Evolutionary conservation across 2,113 vertebrate species (phyloP).

Genomic region (Raphicerus campestris): DNA sequence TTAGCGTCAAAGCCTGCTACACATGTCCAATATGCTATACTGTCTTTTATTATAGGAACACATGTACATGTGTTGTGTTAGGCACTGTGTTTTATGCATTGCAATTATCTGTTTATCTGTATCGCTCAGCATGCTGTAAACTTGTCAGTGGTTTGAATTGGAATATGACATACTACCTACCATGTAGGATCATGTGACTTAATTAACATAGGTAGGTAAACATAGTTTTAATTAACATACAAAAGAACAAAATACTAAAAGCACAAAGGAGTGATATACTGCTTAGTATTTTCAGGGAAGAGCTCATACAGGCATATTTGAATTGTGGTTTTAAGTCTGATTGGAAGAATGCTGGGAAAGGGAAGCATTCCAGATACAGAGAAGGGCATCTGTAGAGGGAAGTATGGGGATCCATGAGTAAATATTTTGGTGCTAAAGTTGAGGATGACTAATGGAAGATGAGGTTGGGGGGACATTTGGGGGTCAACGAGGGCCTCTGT

Average conservation of each 20-base stretch:
- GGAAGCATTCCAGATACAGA: not conserved
- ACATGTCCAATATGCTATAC: not conserved
- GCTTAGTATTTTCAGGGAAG: not conserved
- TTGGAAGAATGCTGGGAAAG: not conserved
- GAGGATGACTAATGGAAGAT: not conserved
- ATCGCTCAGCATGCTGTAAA: not conserved
- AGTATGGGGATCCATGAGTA: not conserved
- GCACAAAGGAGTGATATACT: not conserved
- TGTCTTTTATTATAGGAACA: not conserved
- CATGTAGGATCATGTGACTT: not conserved
- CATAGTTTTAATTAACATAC: not conserved
- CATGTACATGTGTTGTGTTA: not conserved
- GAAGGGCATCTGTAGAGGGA: not conserved
- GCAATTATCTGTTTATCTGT: not conserved
- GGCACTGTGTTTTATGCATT: not conserved
- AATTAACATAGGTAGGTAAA: constrained; percentile 13
- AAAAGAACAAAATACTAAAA: not conserved
- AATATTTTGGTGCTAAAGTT: not conserved
- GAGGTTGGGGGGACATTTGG: not conserved
- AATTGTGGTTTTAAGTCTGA: not conserved
- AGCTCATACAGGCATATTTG: not conserved
- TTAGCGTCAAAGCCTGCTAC: not conserved
- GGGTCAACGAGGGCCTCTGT: not conserved
- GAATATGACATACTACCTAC: not conserved
- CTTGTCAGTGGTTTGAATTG: not conserved